Evolutionary conservation across 1,140 invertebrate genomes (phyloP).

Genomic region (Leptinotarsa lineolata): DNA sequence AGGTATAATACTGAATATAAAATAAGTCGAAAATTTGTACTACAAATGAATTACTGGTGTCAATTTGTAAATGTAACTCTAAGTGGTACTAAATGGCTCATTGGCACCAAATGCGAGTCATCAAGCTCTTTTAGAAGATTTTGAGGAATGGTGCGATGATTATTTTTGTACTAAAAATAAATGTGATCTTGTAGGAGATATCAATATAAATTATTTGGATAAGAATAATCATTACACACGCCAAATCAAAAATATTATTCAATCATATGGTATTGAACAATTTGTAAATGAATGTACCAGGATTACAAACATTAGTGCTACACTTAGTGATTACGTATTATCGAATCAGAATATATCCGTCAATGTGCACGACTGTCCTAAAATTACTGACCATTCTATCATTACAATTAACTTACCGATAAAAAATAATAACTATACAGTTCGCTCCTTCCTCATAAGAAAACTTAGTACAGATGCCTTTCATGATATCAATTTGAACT

Average conservation of each 20-base stretch:
- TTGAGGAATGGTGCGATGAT: constrained; percentile 7
- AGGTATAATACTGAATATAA: constrained; percentile 4
- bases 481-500: not conserved
- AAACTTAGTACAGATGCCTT: not conserved
- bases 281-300: constrained; percentile 7
- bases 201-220: not conserved
- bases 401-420: not conserved
- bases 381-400: constrained; percentile 11
- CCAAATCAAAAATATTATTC: constrained; percentile 1
- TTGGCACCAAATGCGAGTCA: not conserved
- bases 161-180: constrained; percentile 9
- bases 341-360: not conserved
- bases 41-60: constrained; percentile 11
- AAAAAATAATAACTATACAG: constrained; percentile 5
- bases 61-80: constrained; percentile 1
- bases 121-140: not conserved
- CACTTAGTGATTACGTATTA: not conserved
- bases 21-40: not conserved
- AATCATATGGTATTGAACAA: not conserved
- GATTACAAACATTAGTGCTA: constrained; percentile 10
- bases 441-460: not conserved
- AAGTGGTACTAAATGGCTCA: not conserved
- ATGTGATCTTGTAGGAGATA: not conserved
- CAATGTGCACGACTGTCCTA: constrained; percentile 5
- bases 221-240: constrained; percentile 5